Conservation (phyloP, 2,797 vertebrate genomes). For the Aulostomus chinensis region DNA sequence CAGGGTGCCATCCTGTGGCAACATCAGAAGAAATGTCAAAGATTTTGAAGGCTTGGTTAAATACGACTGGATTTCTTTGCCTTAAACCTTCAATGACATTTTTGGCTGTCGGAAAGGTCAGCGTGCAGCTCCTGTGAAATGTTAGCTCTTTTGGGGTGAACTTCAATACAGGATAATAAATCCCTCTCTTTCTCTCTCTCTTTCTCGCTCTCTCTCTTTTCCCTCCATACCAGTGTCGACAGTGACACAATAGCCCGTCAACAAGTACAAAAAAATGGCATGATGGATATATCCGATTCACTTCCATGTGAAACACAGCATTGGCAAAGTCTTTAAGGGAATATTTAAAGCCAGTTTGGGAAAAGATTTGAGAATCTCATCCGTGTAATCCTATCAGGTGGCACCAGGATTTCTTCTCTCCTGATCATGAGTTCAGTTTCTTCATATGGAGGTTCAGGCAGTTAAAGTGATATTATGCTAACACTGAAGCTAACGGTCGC, state of each 20-base stretch:
- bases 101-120: conserved; percentile 81
- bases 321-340: too few species aligned
- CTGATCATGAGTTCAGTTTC: too few species aligned
- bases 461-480: too few species aligned
- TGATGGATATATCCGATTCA: too few species aligned
- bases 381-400: too few species aligned
- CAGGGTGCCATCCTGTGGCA: conserved; percentile 78
- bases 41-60: conserved; percentile 82
- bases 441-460: too few species aligned
- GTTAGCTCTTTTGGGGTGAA: conserved; percentile 76
- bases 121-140: conserved; percentile 73
- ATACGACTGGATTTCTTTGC: conserved; percentile 80
- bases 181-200: conserved; percentile 52
- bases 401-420: too few species aligned
- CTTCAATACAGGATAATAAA: conserved; percentile 78
- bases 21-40: conserved; percentile 85
- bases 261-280: conserved; percentile 50
- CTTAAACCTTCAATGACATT: conserved; percentile 82
- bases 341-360: too few species aligned
- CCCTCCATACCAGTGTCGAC: conserved; percentile 31
- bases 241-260: conserved; percentile 61
- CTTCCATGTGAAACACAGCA: too few species aligned
- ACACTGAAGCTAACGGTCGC: too few species aligned
- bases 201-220: conserved; percentile 40
- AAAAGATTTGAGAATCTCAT: too few species aligned